Evolutionary conservation across 1,140 invertebrate genomes (phyloP).

Genomic region (Andrena cerasifolii): DNA sequence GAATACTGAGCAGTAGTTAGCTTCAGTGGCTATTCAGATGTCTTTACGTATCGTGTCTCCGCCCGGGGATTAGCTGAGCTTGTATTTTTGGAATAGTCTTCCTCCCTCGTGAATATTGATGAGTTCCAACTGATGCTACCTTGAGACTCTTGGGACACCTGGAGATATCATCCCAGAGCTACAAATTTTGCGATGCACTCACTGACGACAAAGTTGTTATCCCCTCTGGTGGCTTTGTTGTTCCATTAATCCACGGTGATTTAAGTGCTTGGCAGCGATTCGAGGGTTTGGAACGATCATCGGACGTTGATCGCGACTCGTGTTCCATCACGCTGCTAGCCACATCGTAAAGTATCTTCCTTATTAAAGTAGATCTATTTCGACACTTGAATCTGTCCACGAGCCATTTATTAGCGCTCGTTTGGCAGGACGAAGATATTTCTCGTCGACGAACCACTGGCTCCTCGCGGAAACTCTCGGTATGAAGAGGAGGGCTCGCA

Average conservation of each 20-base stretch:
- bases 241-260: neutral
- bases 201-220: neutral
- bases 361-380: slow-evolving; percentile 26
- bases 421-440: slow-evolving; percentile 66
- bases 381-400: slow-evolving; percentile 16
- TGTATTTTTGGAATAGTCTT: too few species aligned
- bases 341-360: neutral
- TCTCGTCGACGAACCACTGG: slow-evolving; percentile 17
- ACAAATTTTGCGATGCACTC: too few species aligned
- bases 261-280: neutral
- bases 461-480: neutral
- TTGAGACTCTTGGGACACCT: too few species aligned
- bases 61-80: too few species aligned
- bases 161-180: too few species aligned
- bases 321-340: neutral
- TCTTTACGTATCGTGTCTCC: too few species aligned
- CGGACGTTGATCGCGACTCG: neutral
- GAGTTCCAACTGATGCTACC: neutral
- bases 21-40: too few species aligned
- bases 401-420: slow-evolving; percentile 66
- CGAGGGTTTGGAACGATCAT: neutral
- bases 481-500: neutral
- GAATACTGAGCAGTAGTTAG: neutral
- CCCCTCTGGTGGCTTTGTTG: too few species aligned
- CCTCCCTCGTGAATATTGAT: too few species aligned